Evolutionary conservation across 2,113 vertebrate species (phyloP).

Genomic region (Pogona vitticeps): DNA sequence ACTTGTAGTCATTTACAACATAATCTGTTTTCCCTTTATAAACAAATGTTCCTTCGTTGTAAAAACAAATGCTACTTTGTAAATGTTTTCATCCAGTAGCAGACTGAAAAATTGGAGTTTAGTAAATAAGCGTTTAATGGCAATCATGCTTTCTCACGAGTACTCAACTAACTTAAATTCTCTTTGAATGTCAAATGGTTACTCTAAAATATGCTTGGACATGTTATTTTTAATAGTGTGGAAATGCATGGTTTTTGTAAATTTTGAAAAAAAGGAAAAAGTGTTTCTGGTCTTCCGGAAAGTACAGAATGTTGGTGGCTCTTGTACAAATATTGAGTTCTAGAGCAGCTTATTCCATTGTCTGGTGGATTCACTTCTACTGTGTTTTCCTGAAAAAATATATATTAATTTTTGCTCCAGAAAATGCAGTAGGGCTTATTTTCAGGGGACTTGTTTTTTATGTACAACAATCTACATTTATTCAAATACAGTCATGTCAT

Average conservation of each 20-base stretch:
- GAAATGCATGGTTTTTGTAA: not conserved
- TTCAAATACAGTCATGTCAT: no score
- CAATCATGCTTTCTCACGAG: not conserved
- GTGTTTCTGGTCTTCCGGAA: not conserved
- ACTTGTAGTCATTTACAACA: constrained; percentile 43
- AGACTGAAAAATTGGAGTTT: constrained; percentile 25
- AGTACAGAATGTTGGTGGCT: not conserved
- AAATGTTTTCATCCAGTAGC: not conserved
- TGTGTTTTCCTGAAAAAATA: no score
- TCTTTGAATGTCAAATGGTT: not conserved
- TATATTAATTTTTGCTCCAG: no score
- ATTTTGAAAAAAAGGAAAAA: not conserved
- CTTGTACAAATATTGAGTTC: not conserved
- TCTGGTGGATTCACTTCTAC: not conserved
- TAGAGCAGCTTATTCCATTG: not conserved
- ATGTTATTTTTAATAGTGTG: not conserved
- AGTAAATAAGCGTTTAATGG: not conserved
- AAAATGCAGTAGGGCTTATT: no score
- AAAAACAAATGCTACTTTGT: constrained; percentile 14
- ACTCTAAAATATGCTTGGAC: not conserved
- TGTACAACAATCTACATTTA: no score
- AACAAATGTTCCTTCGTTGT: constrained; percentile 36
- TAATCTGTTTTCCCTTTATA: constrained; percentile 49
- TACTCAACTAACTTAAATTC: not conserved
- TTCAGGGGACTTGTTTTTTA: no score